These are phyloP conservation scores for Eremobia ochroleuca DNA, from an alignment of 2,888 invertebrate genomes.

Conservation along the genomic window DNA sequence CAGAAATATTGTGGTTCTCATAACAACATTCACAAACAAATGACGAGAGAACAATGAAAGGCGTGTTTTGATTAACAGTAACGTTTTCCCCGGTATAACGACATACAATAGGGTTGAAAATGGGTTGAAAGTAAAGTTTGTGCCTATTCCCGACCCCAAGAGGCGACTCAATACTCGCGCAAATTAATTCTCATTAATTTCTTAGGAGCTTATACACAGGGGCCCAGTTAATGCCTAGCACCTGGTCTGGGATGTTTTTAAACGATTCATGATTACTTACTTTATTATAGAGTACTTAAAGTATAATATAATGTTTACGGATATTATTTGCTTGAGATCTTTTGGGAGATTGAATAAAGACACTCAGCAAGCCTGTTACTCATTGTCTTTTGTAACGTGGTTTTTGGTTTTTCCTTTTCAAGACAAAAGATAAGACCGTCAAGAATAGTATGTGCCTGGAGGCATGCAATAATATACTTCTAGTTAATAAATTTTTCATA, in stretches of 20 bases:
- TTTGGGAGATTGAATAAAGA: background rate
- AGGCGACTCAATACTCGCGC: conserved; percentile 43
- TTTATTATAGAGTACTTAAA: conserved; percentile 9
- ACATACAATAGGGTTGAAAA: conserved; percentile 48
- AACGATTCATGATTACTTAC: conserved; percentile 48
- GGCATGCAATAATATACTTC: background rate
- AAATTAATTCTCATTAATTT: conserved; percentile 69
- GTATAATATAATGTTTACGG: background rate
- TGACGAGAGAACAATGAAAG: conserved; percentile 57
- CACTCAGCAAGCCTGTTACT: background rate
- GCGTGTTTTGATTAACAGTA: conserved; percentile 61
- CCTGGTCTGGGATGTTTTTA: conserved; percentile 48
- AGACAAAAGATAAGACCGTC: background rate
- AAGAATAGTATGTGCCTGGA: background rate
- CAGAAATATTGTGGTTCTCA: conserved; percentile 25
- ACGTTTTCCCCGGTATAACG: conserved; percentile 48
- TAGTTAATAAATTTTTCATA: background rate
- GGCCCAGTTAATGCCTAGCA: conserved; percentile 49
- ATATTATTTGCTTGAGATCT: background rate
- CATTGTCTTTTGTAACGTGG: conserved; percentile 3
- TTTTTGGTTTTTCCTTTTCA: no score
- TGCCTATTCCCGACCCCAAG: conserved; percentile 38
- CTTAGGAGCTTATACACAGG: conserved; percentile 57
- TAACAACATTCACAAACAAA: conserved; percentile 54
- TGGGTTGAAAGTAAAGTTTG: conserved; percentile 44